Percentiles rank a stretch among this genome's conserved stretches.
Conservation (phyloP, 2,797 vertebrate genomes). For the Macroramphosus scolopax region DNA sequence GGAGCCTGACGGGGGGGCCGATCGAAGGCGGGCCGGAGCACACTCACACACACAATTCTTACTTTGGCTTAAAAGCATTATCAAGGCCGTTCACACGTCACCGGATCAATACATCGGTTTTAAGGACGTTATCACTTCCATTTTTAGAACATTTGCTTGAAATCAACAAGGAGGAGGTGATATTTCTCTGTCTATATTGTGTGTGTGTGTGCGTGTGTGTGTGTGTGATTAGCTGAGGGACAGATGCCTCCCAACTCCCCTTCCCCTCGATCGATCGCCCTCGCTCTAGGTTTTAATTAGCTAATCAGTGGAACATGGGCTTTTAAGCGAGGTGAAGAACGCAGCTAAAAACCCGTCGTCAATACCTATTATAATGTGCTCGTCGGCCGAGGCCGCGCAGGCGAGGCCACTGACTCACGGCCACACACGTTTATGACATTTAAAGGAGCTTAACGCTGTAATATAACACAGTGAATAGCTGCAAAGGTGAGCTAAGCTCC, state of each 20-base stretch:
- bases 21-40: conserved; percentile 29
- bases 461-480: conserved; percentile 24
- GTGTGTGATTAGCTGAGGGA: conserved; percentile 46
- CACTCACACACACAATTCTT: conserved; percentile 8
- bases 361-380: conserved; percentile 72
- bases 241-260: conserved; percentile 48
- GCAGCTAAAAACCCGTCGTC: conserved; percentile 62
- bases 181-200: conserved; percentile 24
- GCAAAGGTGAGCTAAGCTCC: too few species aligned
- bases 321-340: conserved; percentile 69
- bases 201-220: conserved; percentile 8
- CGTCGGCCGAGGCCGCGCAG: conserved; percentile 39
- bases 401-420: conserved; percentile 37
- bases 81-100: conserved; percentile 50
- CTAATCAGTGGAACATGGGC: conserved; percentile 78
- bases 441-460: conserved; percentile 22
- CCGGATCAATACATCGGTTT: conserved; percentile 61
- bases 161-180: conserved; percentile 30
- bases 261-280: conserved; percentile 65
- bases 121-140: conserved; percentile 46
- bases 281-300: conserved; percentile 77
- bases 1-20: conserved; percentile 26
- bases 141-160: conserved; percentile 51
- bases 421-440: conserved; percentile 42
- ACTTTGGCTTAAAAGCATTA: conserved; percentile 53